Percentiles rank a stretch among this genome's conserved stretches.
Conservation (phyloP, 2,888 invertebrate species). For the Perizoma affinitatum region DNA sequence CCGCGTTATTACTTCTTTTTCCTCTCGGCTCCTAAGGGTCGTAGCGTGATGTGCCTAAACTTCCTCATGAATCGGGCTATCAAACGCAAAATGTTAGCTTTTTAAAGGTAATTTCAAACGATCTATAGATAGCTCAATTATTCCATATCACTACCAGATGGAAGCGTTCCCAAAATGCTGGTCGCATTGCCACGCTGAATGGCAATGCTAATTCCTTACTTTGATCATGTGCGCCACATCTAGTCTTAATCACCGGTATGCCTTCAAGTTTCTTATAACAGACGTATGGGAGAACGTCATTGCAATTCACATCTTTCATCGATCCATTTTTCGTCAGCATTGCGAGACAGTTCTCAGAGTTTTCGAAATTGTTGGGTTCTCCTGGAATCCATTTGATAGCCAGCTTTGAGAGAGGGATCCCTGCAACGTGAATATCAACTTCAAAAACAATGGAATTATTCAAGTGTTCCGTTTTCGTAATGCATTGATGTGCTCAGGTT, state of each 20-base stretch:
- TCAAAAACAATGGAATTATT: no score
- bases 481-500: not conserved
- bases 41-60: no score
- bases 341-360: conserved; percentile 39
- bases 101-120: no score
- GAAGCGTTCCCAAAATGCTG: no score
- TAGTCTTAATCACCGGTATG: not conserved
- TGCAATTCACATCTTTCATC: conserved; percentile 23
- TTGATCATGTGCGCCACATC: conserved; percentile 40
- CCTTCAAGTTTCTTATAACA: conserved; percentile 23
- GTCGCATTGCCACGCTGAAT: no score
- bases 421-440: conserved; percentile 24
- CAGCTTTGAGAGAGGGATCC: conserved; percentile 29
- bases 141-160: no score
- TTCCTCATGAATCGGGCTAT: no score
- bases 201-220: conserved; percentile 6
- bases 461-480: not conserved
- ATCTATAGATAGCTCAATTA: no score
- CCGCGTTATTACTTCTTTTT: no score
- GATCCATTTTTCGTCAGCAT: conserved; percentile 20
- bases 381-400: conserved; percentile 31
- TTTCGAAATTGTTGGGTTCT: conserved; percentile 36
- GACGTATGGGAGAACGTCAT: conserved; percentile 21
- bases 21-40: no score
- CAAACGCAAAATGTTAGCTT: no score